Evolutionary conservation across 2,113 vertebrate species (phyloP).

Genomic region (Campylomormyrus numenius): DNA sequence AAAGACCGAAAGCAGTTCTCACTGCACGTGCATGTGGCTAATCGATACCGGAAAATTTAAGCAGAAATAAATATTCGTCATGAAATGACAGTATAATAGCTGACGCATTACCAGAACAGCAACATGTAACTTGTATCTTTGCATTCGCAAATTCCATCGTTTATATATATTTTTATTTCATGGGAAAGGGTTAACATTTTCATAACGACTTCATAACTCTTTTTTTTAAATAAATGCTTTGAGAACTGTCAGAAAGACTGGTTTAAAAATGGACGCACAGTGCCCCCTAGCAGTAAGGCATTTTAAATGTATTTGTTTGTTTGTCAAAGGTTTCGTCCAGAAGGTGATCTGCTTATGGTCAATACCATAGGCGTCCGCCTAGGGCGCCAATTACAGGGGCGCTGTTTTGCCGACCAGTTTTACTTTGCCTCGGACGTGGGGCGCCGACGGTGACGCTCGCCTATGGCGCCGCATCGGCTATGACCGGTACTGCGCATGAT

Average conservation of each 20-base stretch:
- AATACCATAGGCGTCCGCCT: background rate
- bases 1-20: background rate
- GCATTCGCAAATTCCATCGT: background rate
- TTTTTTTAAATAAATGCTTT: background rate
- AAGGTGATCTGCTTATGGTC: background rate
- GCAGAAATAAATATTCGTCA: background rate
- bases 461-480: background rate
- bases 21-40: background rate
- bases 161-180: background rate
- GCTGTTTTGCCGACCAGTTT: background rate
- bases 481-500: background rate
- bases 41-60: background rate
- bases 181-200: background rate
- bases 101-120: background rate
- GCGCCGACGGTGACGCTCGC: background rate
- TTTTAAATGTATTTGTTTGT: background rate
- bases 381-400: background rate
- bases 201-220: background rate
- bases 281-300: conserved; percentile 17
- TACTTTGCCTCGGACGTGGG: background rate
- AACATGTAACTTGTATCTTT: background rate
- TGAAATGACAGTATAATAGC: background rate
- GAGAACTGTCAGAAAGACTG: background rate
- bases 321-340: background rate
- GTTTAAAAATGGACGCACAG: conserved; percentile 7